Base-by-base conservation (phyloP, 23 tunicate genomes). In the Halocynthia roretzi region DNA sequence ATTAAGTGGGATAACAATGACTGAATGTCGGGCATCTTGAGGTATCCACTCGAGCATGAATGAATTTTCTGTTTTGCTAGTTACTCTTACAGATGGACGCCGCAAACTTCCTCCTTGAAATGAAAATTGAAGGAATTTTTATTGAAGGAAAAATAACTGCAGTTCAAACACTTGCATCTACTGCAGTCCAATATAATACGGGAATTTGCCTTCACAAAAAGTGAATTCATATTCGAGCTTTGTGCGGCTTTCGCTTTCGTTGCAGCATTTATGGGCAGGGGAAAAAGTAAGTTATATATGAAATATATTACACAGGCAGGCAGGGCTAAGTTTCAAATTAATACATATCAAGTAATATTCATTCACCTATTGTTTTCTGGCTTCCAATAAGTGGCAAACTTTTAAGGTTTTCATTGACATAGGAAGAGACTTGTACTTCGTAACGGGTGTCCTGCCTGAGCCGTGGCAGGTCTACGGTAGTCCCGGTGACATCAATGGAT, bases 381-480 rank as follows among this genome's bases (percentile, higher is more conserved):
- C 0, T 65, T 65, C 70, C 70, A 20, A 9, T 15, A 11, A 65
- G 19, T 40, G 70, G 70, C 48, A 48, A 40, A 65, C 70, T 65
- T 15, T 65, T 65, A 9, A 9, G 10, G 22, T 48, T 48, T 9
- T 15, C 19, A 20, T 65, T 48, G 5, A 15, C 22, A 20, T 10
- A 20, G 17, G 70, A 65, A 10, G 70, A 65, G 9, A 65, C 19
- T 48, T 20, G 31, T 10, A 74, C 65, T 8, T 8, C 62, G 56
- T 74, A 74, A 9, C 10, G 22, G n/a, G 78, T 74, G 62, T 74
- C 64, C 7, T 52, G 11, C 56, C 22, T 54, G 20, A 74, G 22
- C 10, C 78, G 64, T 52, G 64, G 56, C 49, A 74, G n/a, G 7
- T 62, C 56, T 9, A 74, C 78, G 14, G 8, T 53, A 52, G 70